Percentiles rank a stretch among this genome's conserved stretches.
Evolutionary conservation across 2,888 invertebrate species (phyloP).

Genomic region (Keiferia lycopersicella): DNA sequence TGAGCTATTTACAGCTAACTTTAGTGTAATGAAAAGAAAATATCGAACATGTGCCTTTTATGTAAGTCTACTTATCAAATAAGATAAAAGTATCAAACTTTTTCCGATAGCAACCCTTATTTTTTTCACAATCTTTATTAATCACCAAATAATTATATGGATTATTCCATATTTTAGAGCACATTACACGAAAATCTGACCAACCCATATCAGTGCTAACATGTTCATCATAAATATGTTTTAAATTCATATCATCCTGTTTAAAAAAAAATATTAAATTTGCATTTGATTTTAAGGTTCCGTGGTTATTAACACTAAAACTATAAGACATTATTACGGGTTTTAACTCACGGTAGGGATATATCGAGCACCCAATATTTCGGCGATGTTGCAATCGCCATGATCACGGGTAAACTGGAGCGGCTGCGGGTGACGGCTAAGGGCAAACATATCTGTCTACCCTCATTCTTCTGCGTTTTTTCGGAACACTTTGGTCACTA

Average conservation of each 20-base stretch:
- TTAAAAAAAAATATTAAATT: conserved; percentile 16
- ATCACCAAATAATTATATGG: conserved; percentile 6
- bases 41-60: background rate
- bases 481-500: too few relatives aligned
- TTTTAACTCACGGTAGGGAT: too few relatives aligned
- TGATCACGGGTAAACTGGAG: too few relatives aligned
- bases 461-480: too few relatives aligned
- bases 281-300: too few relatives aligned
- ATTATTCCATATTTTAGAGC: conserved; percentile 8
- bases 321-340: too few relatives aligned
- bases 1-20: background rate
- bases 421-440: too few relatives aligned
- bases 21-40: background rate
- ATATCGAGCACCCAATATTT: too few relatives aligned
- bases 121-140: conserved; percentile 15
- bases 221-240: conserved; percentile 16
- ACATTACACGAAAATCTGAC: background rate
- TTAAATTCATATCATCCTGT: conserved; percentile 19
- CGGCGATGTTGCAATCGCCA: too few relatives aligned
- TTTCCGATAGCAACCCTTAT: background rate
- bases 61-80: background rate
- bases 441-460: too few relatives aligned
- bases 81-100: background rate
- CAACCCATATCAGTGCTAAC: conserved; percentile 18
- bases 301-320: too few relatives aligned